A percentile compares a stretch with the other conserved stretches of the same genome.
These are phyloP conservation scores for Aleiodes sp. DNA, from an alignment of 1,140 invertebrate species.

Conservation along the genomic window DNA sequence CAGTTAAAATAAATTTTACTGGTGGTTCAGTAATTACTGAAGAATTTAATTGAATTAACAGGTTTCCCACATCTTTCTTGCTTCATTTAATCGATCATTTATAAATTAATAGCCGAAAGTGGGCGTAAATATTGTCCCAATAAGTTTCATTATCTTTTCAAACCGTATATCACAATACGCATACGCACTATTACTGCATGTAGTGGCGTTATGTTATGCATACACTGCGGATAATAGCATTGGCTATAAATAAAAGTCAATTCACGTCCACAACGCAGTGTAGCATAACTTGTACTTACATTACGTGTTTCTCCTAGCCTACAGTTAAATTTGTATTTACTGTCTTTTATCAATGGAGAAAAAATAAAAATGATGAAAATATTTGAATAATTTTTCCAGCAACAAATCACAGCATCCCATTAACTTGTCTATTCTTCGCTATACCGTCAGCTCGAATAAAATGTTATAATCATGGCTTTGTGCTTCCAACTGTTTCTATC, in stretches of 20 bases:
- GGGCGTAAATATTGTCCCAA: not conserved
- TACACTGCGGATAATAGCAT: not conserved
- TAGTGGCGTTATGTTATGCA: not conserved
- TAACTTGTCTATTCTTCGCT: no score
- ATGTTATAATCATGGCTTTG: no score
- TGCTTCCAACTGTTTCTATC: not conserved
- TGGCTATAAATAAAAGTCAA: conserved; percentile 9
- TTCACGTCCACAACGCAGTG: not conserved
- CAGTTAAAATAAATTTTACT: not conserved
- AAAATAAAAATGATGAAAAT: not conserved
- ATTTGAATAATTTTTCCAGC: not conserved
- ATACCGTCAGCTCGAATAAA: no score
- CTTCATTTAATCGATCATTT: not conserved
- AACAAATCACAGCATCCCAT: no score
- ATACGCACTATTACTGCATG: not conserved
- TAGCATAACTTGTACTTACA: not conserved
- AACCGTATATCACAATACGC: not conserved
- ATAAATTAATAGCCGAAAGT: not conserved
- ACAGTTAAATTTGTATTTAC: not conserved
- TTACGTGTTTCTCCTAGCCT: conserved; percentile 1
- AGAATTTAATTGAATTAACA: conserved; percentile 7
- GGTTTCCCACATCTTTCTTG: not conserved
- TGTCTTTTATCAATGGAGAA: not conserved
- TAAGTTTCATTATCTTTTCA: not conserved
- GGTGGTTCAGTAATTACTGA: no score